Evolutionary conservation across 2,113 vertebrate genomes (phyloP).

Genomic region (Mustelus asterias): DNA sequence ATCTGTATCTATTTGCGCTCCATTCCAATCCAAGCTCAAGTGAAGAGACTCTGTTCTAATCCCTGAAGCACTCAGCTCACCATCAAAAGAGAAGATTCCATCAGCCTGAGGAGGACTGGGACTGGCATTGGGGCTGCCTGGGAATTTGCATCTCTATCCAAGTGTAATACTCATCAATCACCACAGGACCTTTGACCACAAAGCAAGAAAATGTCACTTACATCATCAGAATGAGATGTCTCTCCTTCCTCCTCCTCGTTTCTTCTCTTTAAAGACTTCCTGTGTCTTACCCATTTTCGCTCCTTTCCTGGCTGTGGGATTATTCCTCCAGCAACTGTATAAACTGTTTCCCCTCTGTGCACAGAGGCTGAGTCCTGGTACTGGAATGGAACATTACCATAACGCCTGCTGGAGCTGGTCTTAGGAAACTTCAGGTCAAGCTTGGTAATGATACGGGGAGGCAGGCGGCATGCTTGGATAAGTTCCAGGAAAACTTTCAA

Average conservation of each 20-base stretch:
- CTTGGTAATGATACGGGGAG: constrained; percentile 74
- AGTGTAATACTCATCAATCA: not conserved
- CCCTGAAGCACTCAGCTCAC: not conserved
- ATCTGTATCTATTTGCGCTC: not conserved
- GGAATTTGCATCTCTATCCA: not conserved
- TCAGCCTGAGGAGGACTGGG: not conserved
- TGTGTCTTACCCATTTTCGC: not conserved
- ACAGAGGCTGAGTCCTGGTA: constrained; percentile 60
- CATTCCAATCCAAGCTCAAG: not conserved
- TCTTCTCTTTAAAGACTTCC: not conserved
- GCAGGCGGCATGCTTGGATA: constrained; percentile 83
- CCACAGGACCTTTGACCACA: not conserved
- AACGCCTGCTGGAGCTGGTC: constrained; percentile 72
- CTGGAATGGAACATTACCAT: constrained; percentile 81
- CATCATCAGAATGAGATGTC: constrained; percentile 68
- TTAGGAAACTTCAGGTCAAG: constrained; percentile 80
- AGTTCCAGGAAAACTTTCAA: constrained; percentile 77
- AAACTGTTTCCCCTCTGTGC: constrained; percentile 62
- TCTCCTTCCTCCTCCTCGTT: constrained; percentile 45
- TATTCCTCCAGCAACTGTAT: constrained; percentile 77
- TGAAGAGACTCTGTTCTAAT: not conserved
- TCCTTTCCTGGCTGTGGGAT: constrained; percentile 50
- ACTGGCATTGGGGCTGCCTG: not conserved
- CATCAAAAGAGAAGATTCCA: not conserved
- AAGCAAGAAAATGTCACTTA: constrained; percentile 55